Base-by-base conservation (phyloP, 2,113 vertebrate genomes). In the Pollachius pollachius region DNA sequence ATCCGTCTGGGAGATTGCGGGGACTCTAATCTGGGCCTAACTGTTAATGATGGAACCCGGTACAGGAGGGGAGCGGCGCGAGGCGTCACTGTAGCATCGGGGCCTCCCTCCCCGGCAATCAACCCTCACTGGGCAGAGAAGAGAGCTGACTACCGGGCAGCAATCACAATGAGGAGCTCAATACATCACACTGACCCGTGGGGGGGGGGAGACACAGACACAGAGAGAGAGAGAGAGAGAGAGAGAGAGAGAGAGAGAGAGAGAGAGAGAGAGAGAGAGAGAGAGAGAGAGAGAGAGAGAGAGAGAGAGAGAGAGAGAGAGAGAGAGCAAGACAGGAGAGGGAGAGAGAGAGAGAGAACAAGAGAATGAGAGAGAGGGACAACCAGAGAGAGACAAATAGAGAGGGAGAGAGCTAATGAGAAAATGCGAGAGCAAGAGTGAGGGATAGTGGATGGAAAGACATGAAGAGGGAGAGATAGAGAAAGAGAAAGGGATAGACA, bases 1-100 rank as follows among this genome's bases (percentile, higher is more conserved):
- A 89, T 78, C 54, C 70, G 85, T 87, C 75, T 67, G 77, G 81
- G 78, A 88, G 77, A 85, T 76, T 58, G 67, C 81, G 82, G 79
- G 65, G 81, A 70, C 72, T 69, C 67, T 81, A 86, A 83, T 83
- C 78, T 84, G 81, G n/a, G 15, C 54, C n/a, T 16, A 16, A 57
- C 54, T n/a, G n/a, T 57, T 48, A 48, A 48, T 13, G 54, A 57
- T n/a, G n/a, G 5, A 57, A n/a, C 54, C 54, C 30, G 30, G 30
- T 34, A 4, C 4, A 7, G 30, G 6, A 34, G 30, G 30, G 30
- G 6, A 34, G 4, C 30, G 30, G 30, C 30, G 6, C 4, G 6
- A 4, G 30, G 30, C 30, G 30, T 34, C 30, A 23, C 23, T 23
- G 23, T 23, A 54, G 12, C 3, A 12, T 34, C 52, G 16, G 52